phyloP scores from a whole-genome alignment of 2,113 vertebrate genomes.

The Phoxinus phoxinus region DNA sequence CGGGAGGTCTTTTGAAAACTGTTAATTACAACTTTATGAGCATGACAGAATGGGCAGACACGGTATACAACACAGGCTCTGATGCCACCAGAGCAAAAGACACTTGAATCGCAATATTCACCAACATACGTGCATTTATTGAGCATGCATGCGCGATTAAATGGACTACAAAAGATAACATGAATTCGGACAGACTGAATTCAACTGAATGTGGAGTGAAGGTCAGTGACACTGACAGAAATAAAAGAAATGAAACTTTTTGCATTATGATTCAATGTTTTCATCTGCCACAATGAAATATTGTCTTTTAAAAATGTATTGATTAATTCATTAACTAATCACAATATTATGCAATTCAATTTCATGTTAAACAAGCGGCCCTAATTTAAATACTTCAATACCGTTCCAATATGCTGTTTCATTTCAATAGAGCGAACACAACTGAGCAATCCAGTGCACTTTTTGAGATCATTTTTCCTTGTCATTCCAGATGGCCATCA shows the following conservation, averaged over 20 bases:
- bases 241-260: not conserved
- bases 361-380: not conserved
- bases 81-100: conserved; percentile 20
- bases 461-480: not conserved
- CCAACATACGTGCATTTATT: not conserved
- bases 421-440: not conserved
- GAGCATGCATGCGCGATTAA: not conserved
- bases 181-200: not conserved
- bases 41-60: conserved; percentile 13
- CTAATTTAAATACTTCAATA: not conserved
- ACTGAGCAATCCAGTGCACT: conserved; percentile 23
- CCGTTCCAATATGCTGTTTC: not conserved
- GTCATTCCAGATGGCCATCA: conserved; percentile 28
- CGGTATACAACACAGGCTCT: not conserved
- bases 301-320: not conserved
- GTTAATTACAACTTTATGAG: conserved; percentile 54
- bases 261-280: not conserved
- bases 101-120: not conserved
- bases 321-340: not conserved
- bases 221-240: not conserved
- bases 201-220: not conserved
- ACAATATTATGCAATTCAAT: not conserved
- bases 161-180: not conserved
- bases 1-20: conserved; percentile 50
- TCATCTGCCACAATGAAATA: not conserved